A percentile compares a stretch with the other conserved stretches of the same genome.
Evolutionary conservation across 1,140 invertebrate genomes (phyloP).

Genomic region (Drosophila santomea): DNA sequence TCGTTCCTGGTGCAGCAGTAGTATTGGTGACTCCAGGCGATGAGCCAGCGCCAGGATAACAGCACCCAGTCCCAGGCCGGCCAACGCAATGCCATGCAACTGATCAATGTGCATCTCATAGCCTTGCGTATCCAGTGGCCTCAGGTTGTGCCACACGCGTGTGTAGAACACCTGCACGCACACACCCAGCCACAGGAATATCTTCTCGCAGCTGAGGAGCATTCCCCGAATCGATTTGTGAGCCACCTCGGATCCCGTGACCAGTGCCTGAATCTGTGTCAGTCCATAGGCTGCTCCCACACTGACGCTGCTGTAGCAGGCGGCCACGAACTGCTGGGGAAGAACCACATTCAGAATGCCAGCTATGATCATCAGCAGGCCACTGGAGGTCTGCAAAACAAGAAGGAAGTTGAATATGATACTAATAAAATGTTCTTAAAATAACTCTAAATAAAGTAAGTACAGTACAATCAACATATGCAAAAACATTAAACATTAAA

Average conservation of each 20-base stretch:
- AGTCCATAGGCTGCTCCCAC: constrained; percentile 65
- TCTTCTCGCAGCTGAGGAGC: constrained; percentile 66
- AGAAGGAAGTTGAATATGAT: neutral
- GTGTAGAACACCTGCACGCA: constrained; percentile 70
- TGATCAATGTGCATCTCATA: constrained; percentile 70
- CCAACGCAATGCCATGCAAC: constrained; percentile 66
- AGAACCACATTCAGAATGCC: constrained; percentile 58
- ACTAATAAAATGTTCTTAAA: neutral
- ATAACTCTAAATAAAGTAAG: too few relatives aligned
- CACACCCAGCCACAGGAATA: constrained; percentile 76
- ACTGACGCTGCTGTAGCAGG: constrained; percentile 70
- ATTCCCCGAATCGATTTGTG: constrained; percentile 70
- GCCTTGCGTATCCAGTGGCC: constrained; percentile 51
- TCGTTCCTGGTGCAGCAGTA: constrained; percentile 67
- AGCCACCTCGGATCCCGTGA: constrained; percentile 67
- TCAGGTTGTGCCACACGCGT: constrained; percentile 67
- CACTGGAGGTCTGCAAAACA: constrained; percentile 59
- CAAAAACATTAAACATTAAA: too few relatives aligned
- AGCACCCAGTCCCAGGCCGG: constrained; percentile 53
- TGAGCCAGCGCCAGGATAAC: constrained; percentile 59
- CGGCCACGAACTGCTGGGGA: constrained; percentile 54
- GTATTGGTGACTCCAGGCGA: constrained; percentile 66
- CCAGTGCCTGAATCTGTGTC: constrained; percentile 66
- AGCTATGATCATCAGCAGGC: constrained; percentile 59
- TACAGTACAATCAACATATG: too few relatives aligned